Percentiles rank a stretch among this genome's conserved stretches.
phyloP scores from a whole-genome alignment of 1,140 invertebrate species.

The Physella acuta region DNA sequence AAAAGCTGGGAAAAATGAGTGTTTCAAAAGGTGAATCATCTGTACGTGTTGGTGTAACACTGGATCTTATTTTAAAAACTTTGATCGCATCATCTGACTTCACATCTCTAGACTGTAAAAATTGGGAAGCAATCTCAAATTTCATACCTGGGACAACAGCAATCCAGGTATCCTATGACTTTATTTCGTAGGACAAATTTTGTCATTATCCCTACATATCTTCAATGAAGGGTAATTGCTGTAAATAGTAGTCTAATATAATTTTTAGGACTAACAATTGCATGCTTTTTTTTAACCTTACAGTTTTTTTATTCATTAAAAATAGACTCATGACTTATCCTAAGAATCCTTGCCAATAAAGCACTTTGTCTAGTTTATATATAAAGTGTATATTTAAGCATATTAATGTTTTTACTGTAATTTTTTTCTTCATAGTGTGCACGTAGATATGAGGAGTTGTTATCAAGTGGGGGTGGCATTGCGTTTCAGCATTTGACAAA shows the following conservation, averaged over 20 bases:
- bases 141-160: conserved; percentile 54
- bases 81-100: conserved; percentile 52
- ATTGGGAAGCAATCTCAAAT: conserved; percentile 55
- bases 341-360: no score
- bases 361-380: no score
- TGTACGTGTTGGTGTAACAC: conserved; percentile 39
- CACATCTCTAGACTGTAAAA: conserved; percentile 46
- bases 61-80: conserved; percentile 55
- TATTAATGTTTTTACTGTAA: background rate
- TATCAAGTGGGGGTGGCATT: conserved; percentile 36
- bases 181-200: background rate
- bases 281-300: background rate
- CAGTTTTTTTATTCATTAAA: no score
- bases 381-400: no score
- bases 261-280: background rate
- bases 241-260: background rate
- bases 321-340: no score
- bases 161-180: conserved; percentile 39
- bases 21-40: no score
- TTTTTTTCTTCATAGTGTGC: conserved; percentile 40
- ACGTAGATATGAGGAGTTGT: conserved; percentile 49
- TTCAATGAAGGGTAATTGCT: background rate
- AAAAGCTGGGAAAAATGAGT: no score
- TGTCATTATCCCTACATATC: background rate
- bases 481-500: conserved; percentile 37